phyloP scores from a whole-genome alignment of 2,113 vertebrate genomes.

The Leptodactylus fuscus region DNA sequence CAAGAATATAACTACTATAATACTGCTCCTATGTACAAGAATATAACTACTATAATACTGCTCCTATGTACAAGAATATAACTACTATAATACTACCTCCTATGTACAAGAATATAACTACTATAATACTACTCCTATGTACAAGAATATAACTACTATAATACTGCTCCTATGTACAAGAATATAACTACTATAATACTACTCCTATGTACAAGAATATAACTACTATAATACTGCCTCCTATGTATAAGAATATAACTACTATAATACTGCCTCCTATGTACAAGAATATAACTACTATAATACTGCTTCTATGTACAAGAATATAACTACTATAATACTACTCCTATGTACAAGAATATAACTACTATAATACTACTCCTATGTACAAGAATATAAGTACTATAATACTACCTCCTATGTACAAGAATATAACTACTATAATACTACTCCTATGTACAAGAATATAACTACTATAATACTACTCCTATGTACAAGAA shows the following conservation, averaged over 20 bases:
- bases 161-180: not conserved
- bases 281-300: too few relatives aligned
- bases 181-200: slow-evolving; percentile 10
- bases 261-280: too few relatives aligned
- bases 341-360: not conserved
- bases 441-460: too few relatives aligned
- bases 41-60: slow-evolving; percentile 6
- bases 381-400: not conserved
- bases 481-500: too few relatives aligned
- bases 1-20: not conserved
- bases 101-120: not conserved
- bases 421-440: too few relatives aligned
- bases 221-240: not conserved
- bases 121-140: not conserved
- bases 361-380: not conserved
- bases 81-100: too few relatives aligned
- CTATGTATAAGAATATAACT: too few relatives aligned
- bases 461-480: too few relatives aligned
- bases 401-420: too few relatives aligned
- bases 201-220: not conserved
- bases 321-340: slow-evolving; percentile 7
- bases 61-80: not conserved
- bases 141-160: slow-evolving; percentile 13
- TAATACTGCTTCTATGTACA: not conserved
- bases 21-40: not conserved